Evolutionary conservation across 1,140 invertebrate species (phyloP).

Genomic region (Trachymyrmex septentrionalis): DNA sequence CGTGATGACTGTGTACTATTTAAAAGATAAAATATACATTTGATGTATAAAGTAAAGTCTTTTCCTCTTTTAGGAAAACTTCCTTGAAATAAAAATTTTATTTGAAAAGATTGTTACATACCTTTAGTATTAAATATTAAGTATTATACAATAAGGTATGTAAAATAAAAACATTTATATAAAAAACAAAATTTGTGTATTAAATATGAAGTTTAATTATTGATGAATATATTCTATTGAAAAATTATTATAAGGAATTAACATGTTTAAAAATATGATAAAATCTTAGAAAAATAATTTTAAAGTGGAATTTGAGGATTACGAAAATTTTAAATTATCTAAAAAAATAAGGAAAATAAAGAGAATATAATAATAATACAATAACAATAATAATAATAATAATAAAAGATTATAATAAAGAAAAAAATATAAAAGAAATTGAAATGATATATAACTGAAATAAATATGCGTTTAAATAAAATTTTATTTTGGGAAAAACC

Average conservation of each 20-base stretch:
- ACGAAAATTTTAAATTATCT: neutral
- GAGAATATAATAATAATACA: too few relatives aligned
- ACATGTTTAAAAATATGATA: neutral
- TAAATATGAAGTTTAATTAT: neutral
- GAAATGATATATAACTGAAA: neutral
- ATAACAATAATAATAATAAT: too few relatives aligned
- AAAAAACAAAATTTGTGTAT: neutral
- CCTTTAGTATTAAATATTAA: neutral
- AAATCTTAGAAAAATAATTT: neutral
- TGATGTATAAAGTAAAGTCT: constrained; percentile 34
- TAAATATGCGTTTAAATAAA: constrained; percentile 1
- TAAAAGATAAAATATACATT: constrained; percentile 54
- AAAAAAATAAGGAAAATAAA: neutral
- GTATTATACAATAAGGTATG: neutral
- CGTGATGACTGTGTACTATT: constrained; percentile 53
- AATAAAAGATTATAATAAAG: too few relatives aligned
- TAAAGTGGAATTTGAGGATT: neutral
- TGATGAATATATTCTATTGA: neutral
- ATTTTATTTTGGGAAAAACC: neutral
- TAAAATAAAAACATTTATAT: neutral
- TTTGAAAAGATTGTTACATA: neutral
- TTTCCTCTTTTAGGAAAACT: neutral
- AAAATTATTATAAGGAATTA: neutral
- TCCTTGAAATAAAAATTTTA: neutral
- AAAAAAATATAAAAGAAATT: too few relatives aligned